Evolutionary conservation across 2,888 invertebrate genomes (phyloP), one percentile per base, ranked within the genome.

Genomic region (Lithophane ornitopus): DNA sequence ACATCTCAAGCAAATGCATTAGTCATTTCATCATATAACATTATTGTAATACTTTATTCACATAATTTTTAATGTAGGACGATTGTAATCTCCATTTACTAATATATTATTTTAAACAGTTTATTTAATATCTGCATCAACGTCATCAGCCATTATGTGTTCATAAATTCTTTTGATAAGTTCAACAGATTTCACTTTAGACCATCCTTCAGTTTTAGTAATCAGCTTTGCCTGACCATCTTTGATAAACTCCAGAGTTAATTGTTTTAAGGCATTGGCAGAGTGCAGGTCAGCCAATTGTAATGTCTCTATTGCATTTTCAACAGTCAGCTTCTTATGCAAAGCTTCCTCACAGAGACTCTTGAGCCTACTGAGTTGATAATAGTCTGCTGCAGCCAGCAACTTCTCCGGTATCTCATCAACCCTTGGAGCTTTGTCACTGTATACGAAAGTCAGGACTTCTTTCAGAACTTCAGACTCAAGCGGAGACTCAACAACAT

Each of bases 341-440:
- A 96, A 87, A 12, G 95, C 95, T 86, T 95, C 95, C 76, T 96
- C 96, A 83, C 96, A 96, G 0, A 96, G 89, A 73, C 93, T 93
- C 77, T 96, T 96, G 4, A 96, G 88, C 78, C 95, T 89, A 61
- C 92, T 92, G 8, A 96, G 91, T 83, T 96, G 95, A 80, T 96
- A 96, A 83, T 92, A 96, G 76, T 96, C 96, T 12, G 96, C 95
- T 28, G 96, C 96, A 67, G 95, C 95, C 41, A 96, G 85, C 44
- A 96, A 84, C 78, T 92, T 94, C 67, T 95, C 95, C n/a, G 96
- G 95, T 79, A 95, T 95, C 46, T 95, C 94, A 88, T 95, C 94
- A 34, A 95, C 93, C 82, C 92, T 92, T 26, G 95, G 95, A 49
- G 95, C 94, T 89, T 95, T 95, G 76, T 96, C 96, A 81, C 94